These are phyloP conservation scores for Habrosyne pyritoides DNA, from an alignment of 2,888 invertebrate genomes.

Conservation along the genomic window DNA sequence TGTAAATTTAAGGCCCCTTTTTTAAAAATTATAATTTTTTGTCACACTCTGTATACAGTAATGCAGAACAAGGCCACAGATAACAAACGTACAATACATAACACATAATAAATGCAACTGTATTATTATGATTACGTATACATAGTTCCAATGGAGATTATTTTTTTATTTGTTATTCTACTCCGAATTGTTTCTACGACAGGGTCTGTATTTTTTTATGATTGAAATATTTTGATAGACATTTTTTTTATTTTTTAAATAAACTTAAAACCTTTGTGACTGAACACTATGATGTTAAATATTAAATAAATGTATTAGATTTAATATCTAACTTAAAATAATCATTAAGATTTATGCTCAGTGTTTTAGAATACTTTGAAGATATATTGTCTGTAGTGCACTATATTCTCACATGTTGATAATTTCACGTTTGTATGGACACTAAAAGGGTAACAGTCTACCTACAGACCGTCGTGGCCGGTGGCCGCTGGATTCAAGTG, in stretches of 20 bases:
- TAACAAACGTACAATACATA: neutral
- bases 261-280: neutral
- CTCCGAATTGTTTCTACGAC: neutral
- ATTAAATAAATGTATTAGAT: no score
- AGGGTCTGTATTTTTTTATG: neutral
- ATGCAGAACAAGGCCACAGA: no score
- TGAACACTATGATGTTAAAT: constrained; percentile 21
- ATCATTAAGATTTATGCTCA: neutral
- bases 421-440: no score
- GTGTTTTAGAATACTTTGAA: neutral
- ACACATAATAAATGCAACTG: neutral
- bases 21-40: no score
- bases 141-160: neutral
- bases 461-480: no score
- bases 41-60: no score
- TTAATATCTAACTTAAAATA: neutral
- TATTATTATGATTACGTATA: neutral
- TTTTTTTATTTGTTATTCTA: neutral
- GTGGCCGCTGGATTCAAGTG: no score
- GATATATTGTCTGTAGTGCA: no score
- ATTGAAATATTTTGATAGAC: neutral
- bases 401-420: no score
- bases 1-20: no score
- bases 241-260: neutral
- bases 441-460: no score